These are phyloP conservation scores for Drosophila yakuba DNA, from an alignment of 1,140 invertebrate genomes.

Conservation along the genomic window DNA sequence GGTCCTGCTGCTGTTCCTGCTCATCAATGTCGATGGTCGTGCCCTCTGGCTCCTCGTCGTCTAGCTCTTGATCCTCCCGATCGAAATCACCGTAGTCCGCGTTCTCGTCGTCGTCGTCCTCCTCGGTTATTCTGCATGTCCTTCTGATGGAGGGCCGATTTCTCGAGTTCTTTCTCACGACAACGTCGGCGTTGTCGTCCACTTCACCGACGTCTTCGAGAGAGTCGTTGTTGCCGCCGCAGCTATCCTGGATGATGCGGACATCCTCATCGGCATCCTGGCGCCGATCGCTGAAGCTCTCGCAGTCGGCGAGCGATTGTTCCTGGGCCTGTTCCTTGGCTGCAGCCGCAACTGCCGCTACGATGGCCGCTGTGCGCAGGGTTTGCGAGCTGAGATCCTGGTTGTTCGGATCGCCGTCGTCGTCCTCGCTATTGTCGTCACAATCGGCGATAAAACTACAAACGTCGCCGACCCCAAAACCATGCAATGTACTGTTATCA, in stretches of 20 bases:
- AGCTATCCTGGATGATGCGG: conserved; percentile 43
- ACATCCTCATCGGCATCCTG: conserved; percentile 65
- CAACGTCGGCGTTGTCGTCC: conserved; percentile 72
- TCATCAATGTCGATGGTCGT: conserved; percentile 48
- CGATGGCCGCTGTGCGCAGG: conserved; percentile 66
- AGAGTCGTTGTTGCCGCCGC: conserved; percentile 66
- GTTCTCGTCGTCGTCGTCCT: conserved; percentile 53
- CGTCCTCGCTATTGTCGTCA: conserved; percentile 57
- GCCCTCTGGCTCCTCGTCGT: conserved; percentile 51
- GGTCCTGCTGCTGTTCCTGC: conserved; percentile 47
- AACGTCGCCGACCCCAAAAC: conserved; percentile 74
- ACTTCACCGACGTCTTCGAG: conserved; percentile 72
- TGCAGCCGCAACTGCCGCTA: conserved; percentile 69
- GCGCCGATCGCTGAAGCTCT: conserved; percentile 64
- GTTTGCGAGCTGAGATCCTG: conserved; percentile 72
- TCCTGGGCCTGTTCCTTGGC: conserved; percentile 54
- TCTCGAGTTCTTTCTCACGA: conserved; percentile 67
- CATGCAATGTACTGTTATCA: conserved; percentile 75
- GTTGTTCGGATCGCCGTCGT: conserved; percentile 52
- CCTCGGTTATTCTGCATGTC: conserved; percentile 76
- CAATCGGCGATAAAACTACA: conserved; percentile 72
- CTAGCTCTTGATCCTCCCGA: conserved; percentile 47
- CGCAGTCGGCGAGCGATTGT: conserved; percentile 56
- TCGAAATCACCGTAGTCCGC: conserved; percentile 48
- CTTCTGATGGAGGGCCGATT: conserved; percentile 70